Conservation (phyloP, 2,113 vertebrate genomes). For the Romanogobio albipinnatus region DNA sequence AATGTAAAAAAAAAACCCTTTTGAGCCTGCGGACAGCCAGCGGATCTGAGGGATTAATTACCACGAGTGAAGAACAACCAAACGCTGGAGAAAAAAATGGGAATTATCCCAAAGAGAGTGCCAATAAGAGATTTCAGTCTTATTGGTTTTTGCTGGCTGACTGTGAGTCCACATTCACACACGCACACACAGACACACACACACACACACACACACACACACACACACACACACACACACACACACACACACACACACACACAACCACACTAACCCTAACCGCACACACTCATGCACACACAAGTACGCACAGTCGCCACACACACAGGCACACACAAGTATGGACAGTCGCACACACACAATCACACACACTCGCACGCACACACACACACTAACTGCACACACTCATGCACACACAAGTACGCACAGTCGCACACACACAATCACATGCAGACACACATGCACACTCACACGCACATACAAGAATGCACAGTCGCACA, state of each 20-base stretch:
- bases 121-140: constrained; percentile 2
- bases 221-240: background rate
- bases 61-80: constrained; percentile 22
- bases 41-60: constrained; percentile 46
- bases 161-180: constrained; percentile 1
- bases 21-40: background rate
- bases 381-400: rapidly evolving
- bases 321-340: no score
- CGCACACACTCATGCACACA: no score
- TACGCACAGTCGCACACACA: no score
- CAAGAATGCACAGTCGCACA: no score
- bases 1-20: background rate
- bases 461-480: rapidly evolving
- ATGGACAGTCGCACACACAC: no score
- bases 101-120: constrained; percentile 16
- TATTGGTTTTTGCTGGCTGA: constrained; percentile 3
- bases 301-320: no score
- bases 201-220: background rate
- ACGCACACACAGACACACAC: background rate
- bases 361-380: no score
- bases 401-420: no score
- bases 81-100: constrained; percentile 15
- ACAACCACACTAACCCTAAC: no score
- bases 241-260: background rate
- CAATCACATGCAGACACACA: no score